These are phyloP conservation scores for Parazoanthus darwini DNA, from an alignment of 92 coral and sea anemone species.

Conservation along the genomic window DNA sequence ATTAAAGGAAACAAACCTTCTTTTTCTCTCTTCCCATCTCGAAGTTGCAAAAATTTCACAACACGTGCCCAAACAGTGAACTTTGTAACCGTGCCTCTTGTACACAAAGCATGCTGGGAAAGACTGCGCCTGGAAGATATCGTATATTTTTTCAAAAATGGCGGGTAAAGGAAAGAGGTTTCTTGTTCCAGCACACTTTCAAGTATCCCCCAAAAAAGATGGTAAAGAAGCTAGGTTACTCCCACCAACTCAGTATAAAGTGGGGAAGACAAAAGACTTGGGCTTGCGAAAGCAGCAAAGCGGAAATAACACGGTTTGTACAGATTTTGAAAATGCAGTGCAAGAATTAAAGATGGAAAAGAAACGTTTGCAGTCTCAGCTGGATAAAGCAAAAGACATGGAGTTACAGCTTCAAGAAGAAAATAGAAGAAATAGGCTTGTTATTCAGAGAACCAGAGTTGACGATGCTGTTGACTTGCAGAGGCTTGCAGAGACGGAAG, in stretches of 20 bases:
- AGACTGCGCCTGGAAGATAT: constrained; percentile 50
- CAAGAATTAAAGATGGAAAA: constrained; percentile 60
- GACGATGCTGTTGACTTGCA: constrained; percentile 64
- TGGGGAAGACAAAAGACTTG: constrained; percentile 50
- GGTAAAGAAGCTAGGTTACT: constrained; percentile 53
- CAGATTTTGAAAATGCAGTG: constrained; percentile 48
- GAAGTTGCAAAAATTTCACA: background rate
- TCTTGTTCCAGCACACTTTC: constrained; percentile 94
- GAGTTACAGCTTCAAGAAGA: constrained; percentile 57
- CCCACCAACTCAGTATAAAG: constrained; percentile 76
- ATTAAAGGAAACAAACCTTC: constrained; percentile 58
- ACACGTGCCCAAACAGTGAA: constrained; percentile 54
- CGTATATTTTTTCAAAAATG: constrained; percentile 64
- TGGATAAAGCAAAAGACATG: constrained; percentile 51
- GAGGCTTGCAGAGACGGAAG: constrained; percentile 71
- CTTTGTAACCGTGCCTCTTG: constrained; percentile 43
- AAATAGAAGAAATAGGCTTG: constrained; percentile 51
- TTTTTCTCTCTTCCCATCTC: constrained; percentile 80
- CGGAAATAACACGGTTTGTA: constrained; percentile 15
- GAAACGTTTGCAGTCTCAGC: constrained; percentile 48
- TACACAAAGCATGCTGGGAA: constrained; percentile 60
- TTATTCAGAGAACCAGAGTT: constrained; percentile 59
- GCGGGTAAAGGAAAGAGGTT: constrained; percentile 76
- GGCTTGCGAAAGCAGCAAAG: background rate
- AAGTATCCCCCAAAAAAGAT: constrained; percentile 55